Evolutionary conservation across 37 sponge, comb jelly and placozoan species (phyloP), one percentile per base, ranked within the genome.

Genomic region (Beroe forskalii): DNA sequence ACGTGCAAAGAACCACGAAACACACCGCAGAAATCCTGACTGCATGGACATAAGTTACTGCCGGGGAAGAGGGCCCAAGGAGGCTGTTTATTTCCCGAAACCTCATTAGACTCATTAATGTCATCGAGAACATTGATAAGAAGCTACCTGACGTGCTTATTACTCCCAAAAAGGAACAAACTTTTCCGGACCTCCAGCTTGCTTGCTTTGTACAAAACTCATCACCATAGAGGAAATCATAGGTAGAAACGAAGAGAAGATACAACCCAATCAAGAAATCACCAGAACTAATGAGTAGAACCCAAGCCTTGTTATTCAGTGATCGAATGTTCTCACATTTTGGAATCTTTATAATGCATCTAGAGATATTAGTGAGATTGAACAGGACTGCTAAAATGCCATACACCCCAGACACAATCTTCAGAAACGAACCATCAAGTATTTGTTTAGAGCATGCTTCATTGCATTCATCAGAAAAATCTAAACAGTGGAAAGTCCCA

Each of bases 401-500:
- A 23, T 30, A 27, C 4, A 27, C 17, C 66, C 66, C 4, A n/a
- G 30, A 64, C 4, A 27, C 31, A 27, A 23, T 3, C 17, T 64
- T 64, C 17, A 64, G 25, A 27, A 64, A 64, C 66, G 30, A 64
- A 23, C 30, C 25, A 8, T 64, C 30, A 8, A 64, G 25, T 64
- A 64, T 64, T 64, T 64, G 20, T 22, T 27, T 23, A 64, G 30
- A 6, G 31, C 66, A 64, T 4, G 14, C 25, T 8, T 64, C 66
- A 64, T 64, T 64, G 66, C 66, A 64, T 22, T 64, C 66, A 22
- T 64, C 66, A n/a, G 30, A 30, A 6, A 64, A 64, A 64, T 64
- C 66, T 22, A 64, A 22, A 23, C 66, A 64, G 66, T 64, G 30
- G 17, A 30, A 64, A n/a, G 4, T 64, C 17, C 66, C 66, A 64